Conservation (phyloP, 2,113 vertebrate species). For the Myiozetetes cayanensis region DNA sequence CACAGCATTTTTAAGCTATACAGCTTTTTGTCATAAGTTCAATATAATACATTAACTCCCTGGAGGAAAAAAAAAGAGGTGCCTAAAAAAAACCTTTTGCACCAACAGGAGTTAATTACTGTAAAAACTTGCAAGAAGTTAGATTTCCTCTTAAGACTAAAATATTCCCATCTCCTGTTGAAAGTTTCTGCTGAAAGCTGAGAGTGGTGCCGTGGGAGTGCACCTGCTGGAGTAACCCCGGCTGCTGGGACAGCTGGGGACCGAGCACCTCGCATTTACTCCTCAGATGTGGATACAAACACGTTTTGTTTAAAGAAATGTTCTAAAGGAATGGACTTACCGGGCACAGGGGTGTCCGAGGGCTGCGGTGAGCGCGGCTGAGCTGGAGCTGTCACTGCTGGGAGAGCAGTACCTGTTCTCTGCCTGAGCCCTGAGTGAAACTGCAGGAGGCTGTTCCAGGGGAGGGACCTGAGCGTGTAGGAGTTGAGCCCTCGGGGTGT, state of each 20-base stretch:
- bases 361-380: not conserved
- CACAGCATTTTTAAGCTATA: not conserved
- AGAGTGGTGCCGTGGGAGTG: not conserved
- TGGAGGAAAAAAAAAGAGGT: not conserved
- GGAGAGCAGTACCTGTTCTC: slow-evolving; percentile 76
- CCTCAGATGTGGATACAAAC: fast-evolving
- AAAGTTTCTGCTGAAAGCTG: not conserved
- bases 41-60: not conserved
- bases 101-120: not conserved
- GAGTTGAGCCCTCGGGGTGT: slow-evolving; percentile 93
- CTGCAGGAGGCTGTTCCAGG: slow-evolving; percentile 84
- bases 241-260: not conserved
- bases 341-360: slow-evolving; percentile 31
- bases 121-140: not conserved
- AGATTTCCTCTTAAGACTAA: not conserved
- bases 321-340: slow-evolving; percentile 59
- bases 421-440: slow-evolving; percentile 79
- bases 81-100: not conserved
- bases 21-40: not conserved
- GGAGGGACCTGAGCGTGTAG: slow-evolving; percentile 90
- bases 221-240: slow-evolving; percentile 63
- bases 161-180: not conserved
- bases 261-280: not conserved
- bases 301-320: not conserved
- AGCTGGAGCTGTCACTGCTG: slow-evolving; percentile 65